Conservation (phyloP, 2,113 vertebrate species). For the Alligator mississippiensis region DNA sequence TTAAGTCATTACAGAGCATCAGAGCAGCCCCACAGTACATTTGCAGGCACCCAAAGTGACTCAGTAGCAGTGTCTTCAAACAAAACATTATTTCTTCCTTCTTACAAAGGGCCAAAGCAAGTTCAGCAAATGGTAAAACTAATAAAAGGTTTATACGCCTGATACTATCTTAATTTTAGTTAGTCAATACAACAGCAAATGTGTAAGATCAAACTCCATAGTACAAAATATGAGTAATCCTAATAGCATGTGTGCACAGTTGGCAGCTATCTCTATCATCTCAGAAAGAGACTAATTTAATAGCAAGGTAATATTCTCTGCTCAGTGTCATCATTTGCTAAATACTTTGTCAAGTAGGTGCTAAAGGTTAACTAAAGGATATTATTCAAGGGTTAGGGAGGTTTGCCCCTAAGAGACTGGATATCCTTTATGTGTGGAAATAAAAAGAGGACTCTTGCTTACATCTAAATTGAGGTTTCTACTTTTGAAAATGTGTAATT, state of each 20-base stretch:
- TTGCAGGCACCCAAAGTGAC: neutral
- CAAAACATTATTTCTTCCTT: neutral
- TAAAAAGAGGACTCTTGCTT: neutral
- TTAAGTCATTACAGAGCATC: too few species aligned
- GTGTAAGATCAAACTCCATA: neutral
- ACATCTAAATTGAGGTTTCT: neutral
- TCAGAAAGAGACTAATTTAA: neutral
- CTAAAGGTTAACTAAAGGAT: too few species aligned
- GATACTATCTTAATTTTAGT: neutral
- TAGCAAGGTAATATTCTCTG: too few species aligned
- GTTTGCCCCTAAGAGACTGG: too few species aligned
- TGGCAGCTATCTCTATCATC: neutral
- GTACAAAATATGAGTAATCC: neutral
- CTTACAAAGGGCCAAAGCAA: neutral
- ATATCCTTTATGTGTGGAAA: fast-evolving
- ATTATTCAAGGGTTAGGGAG: too few species aligned
- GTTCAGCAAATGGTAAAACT: neutral
- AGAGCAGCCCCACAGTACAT: too few species aligned
- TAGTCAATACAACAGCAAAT: neutral
- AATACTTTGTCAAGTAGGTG: too few species aligned
- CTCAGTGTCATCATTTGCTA: too few species aligned
- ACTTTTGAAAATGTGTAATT: neutral
- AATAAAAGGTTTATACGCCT: neutral
- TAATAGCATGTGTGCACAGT: neutral
- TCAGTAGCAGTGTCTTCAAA: neutral